Percentiles rank a stretch among this genome's conserved stretches.
These are phyloP conservation scores for Drosophila bocki DNA, from an alignment of 1,140 invertebrate genomes.

Conservation along the genomic window DNA sequence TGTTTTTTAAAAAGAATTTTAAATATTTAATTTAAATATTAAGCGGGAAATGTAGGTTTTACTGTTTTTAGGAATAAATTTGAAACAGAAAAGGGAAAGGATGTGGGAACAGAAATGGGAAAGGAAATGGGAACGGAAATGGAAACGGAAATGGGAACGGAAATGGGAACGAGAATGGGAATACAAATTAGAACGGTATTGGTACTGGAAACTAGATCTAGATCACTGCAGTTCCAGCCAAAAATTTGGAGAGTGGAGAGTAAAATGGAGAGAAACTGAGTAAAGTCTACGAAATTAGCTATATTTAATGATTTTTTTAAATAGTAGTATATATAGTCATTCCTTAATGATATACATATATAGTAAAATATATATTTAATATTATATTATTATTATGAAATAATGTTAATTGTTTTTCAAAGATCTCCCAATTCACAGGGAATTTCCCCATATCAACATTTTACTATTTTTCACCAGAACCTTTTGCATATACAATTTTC, in stretches of 20 bases:
- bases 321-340: too few species aligned
- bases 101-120: not conserved
- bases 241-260: too few species aligned
- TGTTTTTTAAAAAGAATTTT: not conserved
- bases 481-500: not conserved
- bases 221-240: not conserved
- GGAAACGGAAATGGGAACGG: not conserved
- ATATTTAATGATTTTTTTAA: too few species aligned
- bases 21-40: not conserved
- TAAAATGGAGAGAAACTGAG: too few species aligned
- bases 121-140: not conserved
- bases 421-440: not conserved
- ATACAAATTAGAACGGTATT: not conserved
- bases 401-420: too few species aligned
- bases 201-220: not conserved
- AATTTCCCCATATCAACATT: not conserved
- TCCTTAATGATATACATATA: too few species aligned
- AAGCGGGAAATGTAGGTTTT: not conserved
- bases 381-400: too few species aligned
- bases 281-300: too few species aligned
- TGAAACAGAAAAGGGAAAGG: not conserved
- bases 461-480: not conserved
- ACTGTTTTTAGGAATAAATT: not conserved
- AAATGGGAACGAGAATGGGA: not conserved
- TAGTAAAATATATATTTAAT: too few species aligned